A percentile compares a stretch with the other conserved stretches of the same genome.
phyloP scores from a whole-genome alignment of 2,888 invertebrate genomes.

The Mimachlamys varia region DNA sequence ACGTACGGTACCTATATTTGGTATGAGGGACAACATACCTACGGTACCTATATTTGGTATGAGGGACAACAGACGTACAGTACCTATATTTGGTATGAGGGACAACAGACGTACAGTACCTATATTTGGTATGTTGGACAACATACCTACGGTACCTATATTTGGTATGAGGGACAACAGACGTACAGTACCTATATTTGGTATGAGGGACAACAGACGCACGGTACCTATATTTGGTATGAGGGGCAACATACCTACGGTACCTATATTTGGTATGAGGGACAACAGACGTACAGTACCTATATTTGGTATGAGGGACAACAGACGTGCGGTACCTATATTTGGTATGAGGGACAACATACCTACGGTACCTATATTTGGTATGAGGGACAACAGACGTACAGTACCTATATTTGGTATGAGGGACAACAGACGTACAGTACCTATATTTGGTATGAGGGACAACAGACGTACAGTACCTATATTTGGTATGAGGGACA shows the following conservation, averaged over 20 bases:
- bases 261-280: slow-evolving; percentile 60
- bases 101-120: slow-evolving; percentile 61
- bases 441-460: slow-evolving; percentile 60
- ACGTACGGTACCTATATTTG: slow-evolving; percentile 62
- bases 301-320: slow-evolving; percentile 57
- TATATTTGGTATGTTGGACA: slow-evolving; percentile 57
- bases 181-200: slow-evolving; percentile 61
- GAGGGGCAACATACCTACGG: slow-evolving; percentile 55
- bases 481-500: slow-evolving; percentile 57
- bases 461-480: slow-evolving; percentile 61
- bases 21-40: slow-evolving; percentile 57
- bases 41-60: slow-evolving; percentile 62
- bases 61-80: slow-evolving; percentile 57
- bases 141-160: slow-evolving; percentile 61
- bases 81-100: slow-evolving; percentile 60
- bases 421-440: slow-evolving; percentile 57
- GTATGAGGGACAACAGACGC: slow-evolving; percentile 56
- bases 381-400: slow-evolving; percentile 56
- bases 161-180: slow-evolving; percentile 57
- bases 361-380: slow-evolving; percentile 62
- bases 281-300: slow-evolving; percentile 61
- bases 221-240: slow-evolving; percentile 63
- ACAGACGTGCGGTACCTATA: slow-evolving; percentile 59
- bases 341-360: slow-evolving; percentile 57
- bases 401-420: slow-evolving; percentile 62